phyloP scores from a whole-genome alignment of 2,797 vertebrate genomes.

The Argentina silus region DNA sequence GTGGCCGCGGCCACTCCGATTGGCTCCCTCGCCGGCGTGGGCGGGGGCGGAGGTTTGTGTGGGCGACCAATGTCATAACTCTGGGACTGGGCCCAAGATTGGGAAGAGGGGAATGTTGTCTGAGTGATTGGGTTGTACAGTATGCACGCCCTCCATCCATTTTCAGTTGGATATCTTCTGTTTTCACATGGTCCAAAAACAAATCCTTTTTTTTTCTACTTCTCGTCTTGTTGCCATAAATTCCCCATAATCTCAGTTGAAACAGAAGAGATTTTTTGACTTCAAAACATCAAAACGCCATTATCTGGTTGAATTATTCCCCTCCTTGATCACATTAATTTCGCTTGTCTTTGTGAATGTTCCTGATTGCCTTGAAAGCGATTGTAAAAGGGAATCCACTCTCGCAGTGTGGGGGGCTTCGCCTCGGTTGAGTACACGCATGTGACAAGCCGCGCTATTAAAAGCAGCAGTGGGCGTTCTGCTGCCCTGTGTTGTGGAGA shows the following conservation, averaged over 20 bases:
- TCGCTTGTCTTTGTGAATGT: conserved; percentile 48
- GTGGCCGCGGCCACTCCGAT: conserved; percentile 44
- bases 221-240: background rate
- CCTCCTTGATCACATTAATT: conserved; percentile 34
- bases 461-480: conserved; percentile 64
- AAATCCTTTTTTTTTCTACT: background rate
- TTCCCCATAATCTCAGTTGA: background rate
- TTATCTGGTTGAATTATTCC: conserved; percentile 40
- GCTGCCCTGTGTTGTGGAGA: conserved; percentile 56
- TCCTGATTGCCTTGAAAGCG: conserved; percentile 11
- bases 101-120: conserved; percentile 14
- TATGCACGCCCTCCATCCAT: conserved; percentile 12
- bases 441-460: conserved; percentile 62
- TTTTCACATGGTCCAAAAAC: background rate
- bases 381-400: background rate
- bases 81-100: conserved; percentile 19
- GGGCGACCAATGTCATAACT: conserved; percentile 37
- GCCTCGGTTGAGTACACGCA: conserved; percentile 30
- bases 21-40: conserved; percentile 35
- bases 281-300: conserved; percentile 16
- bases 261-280: background rate
- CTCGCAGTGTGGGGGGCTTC: conserved; percentile 3
- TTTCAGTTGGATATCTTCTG: background rate
- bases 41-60: conserved; percentile 26
- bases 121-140: conserved; percentile 24